Evolutionary conservation across 2,113 vertebrate species (phyloP).

Genomic region (Indri indri): DNA sequence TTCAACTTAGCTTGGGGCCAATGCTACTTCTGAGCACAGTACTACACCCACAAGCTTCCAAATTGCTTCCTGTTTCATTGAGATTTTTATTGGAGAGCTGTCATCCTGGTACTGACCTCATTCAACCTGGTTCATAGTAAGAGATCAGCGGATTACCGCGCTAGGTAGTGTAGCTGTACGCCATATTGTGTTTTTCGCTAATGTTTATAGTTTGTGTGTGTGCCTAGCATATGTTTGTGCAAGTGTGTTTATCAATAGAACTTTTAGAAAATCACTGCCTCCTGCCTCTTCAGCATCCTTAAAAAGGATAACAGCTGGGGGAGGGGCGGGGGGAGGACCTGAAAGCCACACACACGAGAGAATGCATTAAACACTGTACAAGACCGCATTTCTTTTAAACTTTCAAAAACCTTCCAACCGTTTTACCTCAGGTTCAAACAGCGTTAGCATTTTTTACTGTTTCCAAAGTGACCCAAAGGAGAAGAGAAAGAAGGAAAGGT

Average conservation of each 20-base stretch:
- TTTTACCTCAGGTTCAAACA: not conserved
- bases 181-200: constrained; percentile 80
- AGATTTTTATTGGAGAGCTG: constrained; percentile 24
- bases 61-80: constrained; percentile 43
- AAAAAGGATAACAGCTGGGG: not conserved
- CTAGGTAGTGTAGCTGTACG: constrained; percentile 60
- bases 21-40: not conserved
- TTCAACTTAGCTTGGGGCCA: not conserved
- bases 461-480: not conserved
- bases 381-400: constrained; percentile 28
- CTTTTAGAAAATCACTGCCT: constrained; percentile 72
- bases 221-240: constrained; percentile 75
- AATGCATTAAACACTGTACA: not conserved
- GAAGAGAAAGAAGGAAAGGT: not conserved
- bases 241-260: constrained; percentile 80
- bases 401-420: not conserved
- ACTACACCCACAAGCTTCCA: not conserved
- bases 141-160: constrained; percentile 55
- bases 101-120: constrained; percentile 51
- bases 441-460: not conserved
- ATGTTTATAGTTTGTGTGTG: constrained; percentile 72
- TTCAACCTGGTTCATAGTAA: not conserved
- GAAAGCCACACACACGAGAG: not conserved
- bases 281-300: constrained; percentile 72
- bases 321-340: not conserved